phyloP scores from a whole-genome alignment of 2,797 vertebrate species.

The Triplophysa yarkandensis region DNA sequence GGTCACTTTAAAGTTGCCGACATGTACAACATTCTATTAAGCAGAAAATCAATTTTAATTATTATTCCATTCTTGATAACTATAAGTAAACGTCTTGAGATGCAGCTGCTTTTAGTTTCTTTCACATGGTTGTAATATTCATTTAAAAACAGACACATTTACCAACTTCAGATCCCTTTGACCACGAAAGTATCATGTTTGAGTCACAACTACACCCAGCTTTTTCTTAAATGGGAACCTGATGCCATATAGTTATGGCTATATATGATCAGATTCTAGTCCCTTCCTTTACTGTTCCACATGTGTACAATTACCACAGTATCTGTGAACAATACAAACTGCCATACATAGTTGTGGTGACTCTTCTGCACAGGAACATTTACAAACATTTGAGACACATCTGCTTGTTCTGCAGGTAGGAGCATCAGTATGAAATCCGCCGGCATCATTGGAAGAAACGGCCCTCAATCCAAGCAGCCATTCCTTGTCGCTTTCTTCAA shows the following conservation, averaged over 20 bases:
- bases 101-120: slow-evolving; percentile 32
- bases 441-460: slow-evolving; percentile 93
- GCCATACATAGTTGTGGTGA: slow-evolving; percentile 23
- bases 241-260: slow-evolving; percentile 13
- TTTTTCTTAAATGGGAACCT: slow-evolving; percentile 24
- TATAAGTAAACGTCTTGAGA: slow-evolving; percentile 9
- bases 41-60: slow-evolving; percentile 20
- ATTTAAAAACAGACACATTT: slow-evolving; percentile 34
- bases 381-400: not conserved
- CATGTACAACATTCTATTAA: not conserved
- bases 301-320: slow-evolving; percentile 6
- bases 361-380: not conserved
- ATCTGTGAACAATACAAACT: slow-evolving; percentile 9
- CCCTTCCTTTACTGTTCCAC: slow-evolving; percentile 10
- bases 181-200: slow-evolving; percentile 22
- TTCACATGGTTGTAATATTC: slow-evolving; percentile 15
- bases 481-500: slow-evolving; percentile 99
- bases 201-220: slow-evolving; percentile 24
- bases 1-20: not conserved
- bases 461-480: slow-evolving; percentile 96
- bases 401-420: slow-evolving; percentile 77
- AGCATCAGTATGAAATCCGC: slow-evolving; percentile 95
- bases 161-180: slow-evolving; percentile 10
- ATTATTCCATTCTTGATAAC: slow-evolving; percentile 4
- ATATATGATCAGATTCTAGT: slow-evolving; percentile 32